Evolutionary conservation across 2,113 vertebrate species (phyloP), one percentile per base, ranked within the genome.

Genomic region (Laterallus jamaicensis): DNA sequence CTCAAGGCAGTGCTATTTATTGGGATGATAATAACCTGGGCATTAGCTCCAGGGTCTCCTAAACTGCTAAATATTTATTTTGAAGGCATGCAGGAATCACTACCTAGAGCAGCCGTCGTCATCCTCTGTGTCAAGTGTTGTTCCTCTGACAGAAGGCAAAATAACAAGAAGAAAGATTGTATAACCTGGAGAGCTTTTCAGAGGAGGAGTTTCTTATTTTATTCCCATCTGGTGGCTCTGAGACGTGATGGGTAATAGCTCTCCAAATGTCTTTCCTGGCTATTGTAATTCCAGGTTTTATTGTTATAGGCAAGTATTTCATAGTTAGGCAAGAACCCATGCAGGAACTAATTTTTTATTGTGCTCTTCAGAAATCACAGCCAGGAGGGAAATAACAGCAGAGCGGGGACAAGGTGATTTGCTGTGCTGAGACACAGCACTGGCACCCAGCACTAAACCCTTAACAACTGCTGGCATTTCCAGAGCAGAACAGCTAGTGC

Each of bases 221-320:
- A 75, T 63, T 74, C 88, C 82, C 79, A 56, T 86, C 83, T 90
- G 86, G 58, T 90, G 78, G 28, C 79, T 94, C 9, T 1, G 85
- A 69, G 59, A 56, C 1, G 1, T 47, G 68, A 58, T 63, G 64
- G 68, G 76, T 81, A 67, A 85, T 64, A 83, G 79, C 88, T 92
- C 63, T 73, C 71, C 91, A 58, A 88, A 86, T 69, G 75, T 14
- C 82, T 93, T 92, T 44, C 67, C 92, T 93, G 88, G 50, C 90
- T 86, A 64, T 81, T 81, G 47, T 54, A 58, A 83, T 77, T 84
- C 59, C 35, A 40, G 67, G 50, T 58, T 93, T 94, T 90, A 86
- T 76, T 90, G 75, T 88, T 88, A 20, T 18, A 67, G 79, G 67
- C 82, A 58, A 92, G 64, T 50, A 63, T 66, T 73, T 82, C 80